A percentile compares a stretch with the other conserved stretches of the same genome.
Evolutionary conservation across 2,888 invertebrate genomes (phyloP).

Genomic region (Oegoconia quadripuncta): DNA sequence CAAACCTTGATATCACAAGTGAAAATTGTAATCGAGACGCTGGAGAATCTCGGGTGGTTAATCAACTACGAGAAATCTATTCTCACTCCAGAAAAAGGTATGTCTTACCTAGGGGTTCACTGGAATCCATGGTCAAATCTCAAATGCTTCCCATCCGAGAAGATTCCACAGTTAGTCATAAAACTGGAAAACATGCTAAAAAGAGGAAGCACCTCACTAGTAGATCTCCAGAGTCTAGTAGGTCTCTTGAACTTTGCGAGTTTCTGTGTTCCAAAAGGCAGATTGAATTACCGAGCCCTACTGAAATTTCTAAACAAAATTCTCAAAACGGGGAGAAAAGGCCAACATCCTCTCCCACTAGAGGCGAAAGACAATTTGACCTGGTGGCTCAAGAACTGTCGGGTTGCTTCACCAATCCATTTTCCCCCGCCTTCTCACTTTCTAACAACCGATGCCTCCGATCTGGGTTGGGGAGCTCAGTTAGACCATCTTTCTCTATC

Average conservation of each 20-base stretch:
- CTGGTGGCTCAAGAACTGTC: conserved; percentile 16
- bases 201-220: neutral
- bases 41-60: conserved; percentile 16
- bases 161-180: too few relatives aligned
- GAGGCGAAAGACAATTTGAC: neutral
- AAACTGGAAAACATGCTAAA: neutral
- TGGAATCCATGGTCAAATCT: conserved; percentile 18
- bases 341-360: neutral
- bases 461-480: conserved; percentile 17
- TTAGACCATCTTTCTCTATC: conserved; percentile 2
- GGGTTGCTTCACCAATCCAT: conserved; percentile 9
- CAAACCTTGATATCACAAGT: conserved; percentile 12
- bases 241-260: conserved; percentile 20
- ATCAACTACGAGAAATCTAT: conserved; percentile 18
- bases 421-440: conserved; percentile 10
- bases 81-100: conserved; percentile 6
- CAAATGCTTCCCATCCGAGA: conserved; percentile 14
- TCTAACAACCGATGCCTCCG: conserved; percentile 22
- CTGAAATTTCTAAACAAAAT: neutral
- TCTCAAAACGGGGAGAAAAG: neutral
- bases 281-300: conserved; percentile 11
- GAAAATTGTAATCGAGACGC: neutral
- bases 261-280: conserved; percentile 13
- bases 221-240: conserved; percentile 9
- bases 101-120: conserved; percentile 16